phyloP scores from a whole-genome alignment of 2,113 vertebrate genomes.

The Prolemur simus region DNA sequence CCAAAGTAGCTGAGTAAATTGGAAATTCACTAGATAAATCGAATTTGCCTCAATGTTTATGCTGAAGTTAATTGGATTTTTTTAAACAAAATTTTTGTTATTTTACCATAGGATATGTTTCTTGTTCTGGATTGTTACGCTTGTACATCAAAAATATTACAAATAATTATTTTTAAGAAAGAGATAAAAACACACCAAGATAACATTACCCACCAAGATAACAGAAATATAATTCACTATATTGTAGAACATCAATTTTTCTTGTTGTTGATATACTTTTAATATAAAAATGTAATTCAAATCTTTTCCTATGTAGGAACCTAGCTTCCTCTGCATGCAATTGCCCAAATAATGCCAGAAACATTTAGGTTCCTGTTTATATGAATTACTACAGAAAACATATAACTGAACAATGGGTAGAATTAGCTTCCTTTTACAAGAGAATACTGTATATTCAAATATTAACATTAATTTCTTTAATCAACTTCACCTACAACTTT shows the following conservation, averaged over 20 bases:
- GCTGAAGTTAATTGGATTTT: slow-evolving; percentile 56
- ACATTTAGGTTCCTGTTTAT: not conserved
- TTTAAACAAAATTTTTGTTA: not conserved
- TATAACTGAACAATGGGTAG: not conserved
- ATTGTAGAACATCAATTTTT: slow-evolving; percentile 58
- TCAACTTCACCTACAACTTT: not conserved
- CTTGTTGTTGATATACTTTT: not conserved
- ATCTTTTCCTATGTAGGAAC: slow-evolving; percentile 15
- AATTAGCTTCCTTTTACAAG: not conserved
- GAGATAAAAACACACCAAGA: not conserved
- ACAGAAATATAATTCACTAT: slow-evolving; percentile 55
- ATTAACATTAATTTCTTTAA: not conserved
- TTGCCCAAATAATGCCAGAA: not conserved
- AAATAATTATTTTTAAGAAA: not conserved
- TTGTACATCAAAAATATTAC: not conserved
- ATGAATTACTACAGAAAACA: not conserved
- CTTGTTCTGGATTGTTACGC: not conserved
- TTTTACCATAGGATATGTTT: not conserved
- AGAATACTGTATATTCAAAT: not conserved
- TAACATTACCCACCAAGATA: slow-evolving; percentile 25
- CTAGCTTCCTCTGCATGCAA: slow-evolving; percentile 58
- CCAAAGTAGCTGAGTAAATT: slow-evolving; percentile 56
- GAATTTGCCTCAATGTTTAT: slow-evolving; percentile 51
- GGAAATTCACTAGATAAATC: slow-evolving; percentile 68
- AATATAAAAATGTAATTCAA: slow-evolving; percentile 70